A percentile compares a stretch with the other conserved stretches of the same genome.
These are phyloP conservation scores for Calycopis cecrops DNA, from an alignment of 1,140 invertebrate genomes.

Conservation along the genomic window DNA sequence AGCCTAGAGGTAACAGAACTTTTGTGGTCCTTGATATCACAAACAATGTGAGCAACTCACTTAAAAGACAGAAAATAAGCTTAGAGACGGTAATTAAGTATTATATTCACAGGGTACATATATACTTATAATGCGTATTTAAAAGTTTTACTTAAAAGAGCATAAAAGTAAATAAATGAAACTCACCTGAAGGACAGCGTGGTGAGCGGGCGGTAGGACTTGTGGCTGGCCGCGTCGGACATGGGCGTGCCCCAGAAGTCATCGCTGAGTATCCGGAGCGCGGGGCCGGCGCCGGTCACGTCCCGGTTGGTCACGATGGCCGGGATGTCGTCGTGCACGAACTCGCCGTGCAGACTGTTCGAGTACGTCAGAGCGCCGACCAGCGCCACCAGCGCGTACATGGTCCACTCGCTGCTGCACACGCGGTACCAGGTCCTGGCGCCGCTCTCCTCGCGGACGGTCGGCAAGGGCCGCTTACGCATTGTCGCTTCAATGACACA, in stretches of 20 bases:
- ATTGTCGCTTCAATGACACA: conserved; percentile 30
- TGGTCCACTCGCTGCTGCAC: conserved; percentile 53
- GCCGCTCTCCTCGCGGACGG: conserved; percentile 57
- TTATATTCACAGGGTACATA: no score
- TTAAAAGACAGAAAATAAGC: no score
- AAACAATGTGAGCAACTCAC: no score
- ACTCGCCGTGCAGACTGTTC: conserved; percentile 88
- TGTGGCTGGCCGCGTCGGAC: conserved; percentile 87
- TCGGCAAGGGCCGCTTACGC: conserved; percentile 59
- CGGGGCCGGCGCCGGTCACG: conserved; percentile 81
- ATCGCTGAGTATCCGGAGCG: conserved; percentile 83
- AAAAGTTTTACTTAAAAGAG: no score
- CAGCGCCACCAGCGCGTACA: conserved; percentile 78
- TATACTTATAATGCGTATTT: no score
- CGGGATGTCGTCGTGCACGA: conserved; percentile 94
- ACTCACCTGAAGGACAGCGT: conserved; percentile 89
- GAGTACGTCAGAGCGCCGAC: conserved; percentile 84
- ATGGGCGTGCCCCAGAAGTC: conserved; percentile 96
- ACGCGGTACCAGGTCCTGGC: conserved; percentile 44
- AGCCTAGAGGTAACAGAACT: no score
- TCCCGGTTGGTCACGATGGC: conserved; percentile 91
- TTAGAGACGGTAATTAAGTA: no score
- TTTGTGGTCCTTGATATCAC: no score
- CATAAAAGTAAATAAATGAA: conserved; percentile 3
- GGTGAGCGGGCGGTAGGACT: conserved; percentile 89